A percentile compares a stretch with the other conserved stretches of the same genome.
These are phyloP conservation scores for Acanthisitta chloris DNA, from an alignment of 2,113 vertebrate species.

Conservation along the genomic window DNA sequence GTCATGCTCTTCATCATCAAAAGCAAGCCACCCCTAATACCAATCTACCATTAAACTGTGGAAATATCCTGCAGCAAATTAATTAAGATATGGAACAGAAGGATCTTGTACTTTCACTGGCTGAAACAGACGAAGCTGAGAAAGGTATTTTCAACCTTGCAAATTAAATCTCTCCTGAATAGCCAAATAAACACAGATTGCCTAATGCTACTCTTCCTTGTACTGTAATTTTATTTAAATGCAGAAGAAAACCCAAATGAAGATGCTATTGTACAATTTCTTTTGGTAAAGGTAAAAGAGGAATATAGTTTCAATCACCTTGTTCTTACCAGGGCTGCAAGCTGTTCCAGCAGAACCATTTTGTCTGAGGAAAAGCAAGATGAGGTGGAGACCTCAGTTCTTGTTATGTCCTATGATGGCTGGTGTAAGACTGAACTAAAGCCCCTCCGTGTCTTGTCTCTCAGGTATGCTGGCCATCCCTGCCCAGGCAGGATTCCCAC, in stretches of 20 bases:
- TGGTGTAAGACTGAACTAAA: not conserved
- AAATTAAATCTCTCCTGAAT: not conserved
- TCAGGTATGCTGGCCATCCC: not conserved
- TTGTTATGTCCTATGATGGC: not conserved
- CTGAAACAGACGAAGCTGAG: not conserved
- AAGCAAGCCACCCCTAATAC: not conserved
- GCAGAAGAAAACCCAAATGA: not conserved
- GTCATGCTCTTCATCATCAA: not conserved
- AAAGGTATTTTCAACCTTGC: not conserved
- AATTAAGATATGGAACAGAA: not conserved
- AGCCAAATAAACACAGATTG: not conserved
- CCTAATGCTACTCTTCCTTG: not conserved
- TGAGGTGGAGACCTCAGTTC: not conserved
- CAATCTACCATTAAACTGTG: not conserved
- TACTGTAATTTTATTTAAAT: not conserved
- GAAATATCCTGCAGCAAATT: not conserved
- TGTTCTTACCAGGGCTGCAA: not conserved
- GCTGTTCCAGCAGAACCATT: not conserved
- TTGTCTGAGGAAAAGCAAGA: not conserved
- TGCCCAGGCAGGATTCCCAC: not conserved
- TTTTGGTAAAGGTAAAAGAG: not conserved
- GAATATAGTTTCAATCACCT: not conserved
- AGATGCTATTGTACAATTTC: rapidly evolving
- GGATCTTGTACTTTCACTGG: not conserved
- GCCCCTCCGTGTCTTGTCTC: not conserved